phyloP scores from a whole-genome alignment of 2,797 vertebrate genomes.

The Huso huso region DNA sequence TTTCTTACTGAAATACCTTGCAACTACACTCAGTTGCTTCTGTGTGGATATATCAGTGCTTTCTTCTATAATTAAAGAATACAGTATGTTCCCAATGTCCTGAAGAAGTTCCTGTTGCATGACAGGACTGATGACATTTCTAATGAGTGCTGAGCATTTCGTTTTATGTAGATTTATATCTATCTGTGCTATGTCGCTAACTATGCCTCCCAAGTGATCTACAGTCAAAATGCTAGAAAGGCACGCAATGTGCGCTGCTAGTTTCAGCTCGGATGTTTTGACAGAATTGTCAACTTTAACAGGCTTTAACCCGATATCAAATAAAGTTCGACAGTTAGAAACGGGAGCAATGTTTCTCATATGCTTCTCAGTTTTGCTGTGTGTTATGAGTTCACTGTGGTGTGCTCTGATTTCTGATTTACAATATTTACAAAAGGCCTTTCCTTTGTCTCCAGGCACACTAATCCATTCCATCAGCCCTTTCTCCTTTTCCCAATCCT shows the following conservation, averaged over 20 bases:
- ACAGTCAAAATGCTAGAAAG: constrained; percentile 14
- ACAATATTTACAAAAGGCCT: too few species aligned
- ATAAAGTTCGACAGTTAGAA: too few species aligned
- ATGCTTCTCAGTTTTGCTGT: too few species aligned
- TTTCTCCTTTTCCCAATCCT: too few species aligned
- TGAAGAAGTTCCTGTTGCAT: constrained; percentile 9
- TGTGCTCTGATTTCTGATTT: too few species aligned
- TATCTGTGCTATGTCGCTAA: constrained; percentile 16
- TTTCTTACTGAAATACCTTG: constrained; percentile 17
- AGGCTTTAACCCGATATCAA: too few species aligned
- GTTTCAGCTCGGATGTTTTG: neutral
- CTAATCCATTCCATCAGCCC: too few species aligned
- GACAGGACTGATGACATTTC: constrained; percentile 7
- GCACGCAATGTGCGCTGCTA: constrained; percentile 14
- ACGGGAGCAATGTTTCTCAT: too few species aligned
- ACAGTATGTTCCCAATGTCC: constrained; percentile 5
- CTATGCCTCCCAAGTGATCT: constrained; percentile 15
- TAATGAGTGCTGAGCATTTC: constrained; percentile 14
- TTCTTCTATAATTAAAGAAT: constrained; percentile 16
- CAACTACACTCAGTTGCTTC: constrained; percentile 16
- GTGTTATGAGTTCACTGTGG: too few species aligned
- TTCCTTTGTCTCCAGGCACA: too few species aligned
- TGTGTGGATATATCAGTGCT: constrained; percentile 15
- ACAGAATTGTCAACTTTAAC: too few species aligned
- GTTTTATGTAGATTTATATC: constrained; percentile 13